Evolutionary conservation across 2,113 vertebrate species (phyloP), one percentile per base, ranked within the genome.

Genomic region (Nyctibius bracteatus): DNA sequence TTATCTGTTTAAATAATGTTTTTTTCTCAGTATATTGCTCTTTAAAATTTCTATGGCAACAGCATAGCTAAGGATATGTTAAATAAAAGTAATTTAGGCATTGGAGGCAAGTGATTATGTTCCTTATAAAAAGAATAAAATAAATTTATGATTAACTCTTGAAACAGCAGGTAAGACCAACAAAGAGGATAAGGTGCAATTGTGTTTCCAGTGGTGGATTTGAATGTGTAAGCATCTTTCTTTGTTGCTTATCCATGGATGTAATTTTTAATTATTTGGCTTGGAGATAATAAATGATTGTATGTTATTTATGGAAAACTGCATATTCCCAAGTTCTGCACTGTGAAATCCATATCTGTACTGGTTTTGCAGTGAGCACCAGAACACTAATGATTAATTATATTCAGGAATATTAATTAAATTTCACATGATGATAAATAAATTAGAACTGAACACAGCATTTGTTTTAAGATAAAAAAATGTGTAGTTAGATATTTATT

Each of bases 241-340:
- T 72, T 80, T 62, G 31, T 58, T 66, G 27, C 12, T 2, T 58
- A 39, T 77, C n/a, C 2, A 0, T 46, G 47, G 37, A n/a, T 90
- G 66, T 90, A 27, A 67, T 88, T 95, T 94, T 94, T 86, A 92
- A 86, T 83, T 90, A 41, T 96, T 88, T 95, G 55, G 11, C 41
- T 63, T 90, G 72, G 33, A 90, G 81, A 41, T 92, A 77, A 54
- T 35, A 82, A 80, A 35, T 49, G 2, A 66, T 59, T 62, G 2
- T 33, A 51, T 58, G 44, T 55, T 83, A 77, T 92, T 92, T 92
- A 81, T 83, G 92, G 84, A 88, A 86, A 65, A 14, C 3, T 9
- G 16, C 47, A 14, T 44, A 43, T 66, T 81, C 65, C 51, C 24
- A 84, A 71, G 44, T 63, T 78, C 73, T 75, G 23, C 41, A 22